A percentile compares a stretch with the other conserved stretches of the same genome.
Conservation (phyloP, 2,113 vertebrate genomes). For the Stomatorhinus ivindoensis region DNA sequence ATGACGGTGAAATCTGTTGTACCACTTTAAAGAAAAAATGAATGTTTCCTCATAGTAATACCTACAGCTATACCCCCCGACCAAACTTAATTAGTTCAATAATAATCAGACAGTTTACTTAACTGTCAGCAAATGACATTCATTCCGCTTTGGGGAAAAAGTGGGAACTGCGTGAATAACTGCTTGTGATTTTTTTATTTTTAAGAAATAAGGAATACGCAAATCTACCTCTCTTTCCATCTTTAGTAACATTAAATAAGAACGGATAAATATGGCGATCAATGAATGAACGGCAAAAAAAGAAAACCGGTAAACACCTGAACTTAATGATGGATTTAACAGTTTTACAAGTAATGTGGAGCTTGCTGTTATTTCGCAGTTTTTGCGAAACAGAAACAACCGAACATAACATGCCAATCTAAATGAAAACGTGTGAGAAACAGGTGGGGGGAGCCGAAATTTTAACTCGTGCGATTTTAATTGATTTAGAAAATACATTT, state of each 20-base stretch:
- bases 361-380: background rate
- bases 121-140: background rate
- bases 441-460: background rate
- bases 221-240: background rate
- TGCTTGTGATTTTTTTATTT: background rate
- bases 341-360: background rate
- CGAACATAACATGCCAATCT: background rate
- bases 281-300: background rate
- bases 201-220: background rate
- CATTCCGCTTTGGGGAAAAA: background rate
- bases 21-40: background rate
- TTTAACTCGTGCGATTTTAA: background rate
- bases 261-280: background rate
- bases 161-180: background rate
- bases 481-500: background rate
- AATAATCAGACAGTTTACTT: background rate
- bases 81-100: background rate
- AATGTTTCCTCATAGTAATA: background rate
- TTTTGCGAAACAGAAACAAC: background rate
- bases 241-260: background rate
- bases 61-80: background rate
- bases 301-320: background rate
- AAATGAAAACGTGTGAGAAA: background rate
- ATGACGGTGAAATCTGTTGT: background rate
- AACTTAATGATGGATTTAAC: background rate